Base-by-base conservation (phyloP, 1,140 invertebrate species). In the Drosophila micromelanica region DNA sequence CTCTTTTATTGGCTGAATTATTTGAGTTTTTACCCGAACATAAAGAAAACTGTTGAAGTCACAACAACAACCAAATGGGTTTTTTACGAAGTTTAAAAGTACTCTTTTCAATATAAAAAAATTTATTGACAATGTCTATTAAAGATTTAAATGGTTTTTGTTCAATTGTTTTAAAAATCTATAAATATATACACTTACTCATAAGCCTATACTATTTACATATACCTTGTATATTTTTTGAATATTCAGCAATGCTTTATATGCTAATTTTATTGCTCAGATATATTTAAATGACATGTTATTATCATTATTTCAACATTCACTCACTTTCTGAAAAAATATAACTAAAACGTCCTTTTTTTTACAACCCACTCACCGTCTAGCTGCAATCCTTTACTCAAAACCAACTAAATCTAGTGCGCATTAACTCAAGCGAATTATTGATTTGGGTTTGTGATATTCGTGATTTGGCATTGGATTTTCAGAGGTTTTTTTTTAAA, bases 401-500 rank as follows among this genome's bases (percentile, higher is more conserved):
- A 27, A 52, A 42, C 62, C 35, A 49, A 56, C 51, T 56, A 68
- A 70, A 57, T 65, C 30, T 27, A 51, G 23, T 42, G 23, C 35
- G 48, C 40, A 74, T 68, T 73, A 68, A 68, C 43, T 73, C 60
- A 78, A 69, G 69, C 69, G 63, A 76, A 68, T 78, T 69, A 76
- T 68, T 68, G 73, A 73, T 46, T 71, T 75, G 40, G 52, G 57
- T 73, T 64, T 40, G 40, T 37, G 51, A 37, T 23, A 63, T 42
- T 48, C 51, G 59, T 71, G 76, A 72, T 78, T 76, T 78, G 23
- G 43, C 17, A 43, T 35, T 7, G 32, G 15, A 9, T 20, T 30
- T 4, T 20, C 15, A 48, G 46, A 48, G 46, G 5, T 56, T 63
- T 60, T 55, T 43, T 56, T 70, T 61, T 46, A 48, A 65, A 78